Conservation (phyloP, 2,888 invertebrate species). For the Drosophila subquinaria region DNA sequence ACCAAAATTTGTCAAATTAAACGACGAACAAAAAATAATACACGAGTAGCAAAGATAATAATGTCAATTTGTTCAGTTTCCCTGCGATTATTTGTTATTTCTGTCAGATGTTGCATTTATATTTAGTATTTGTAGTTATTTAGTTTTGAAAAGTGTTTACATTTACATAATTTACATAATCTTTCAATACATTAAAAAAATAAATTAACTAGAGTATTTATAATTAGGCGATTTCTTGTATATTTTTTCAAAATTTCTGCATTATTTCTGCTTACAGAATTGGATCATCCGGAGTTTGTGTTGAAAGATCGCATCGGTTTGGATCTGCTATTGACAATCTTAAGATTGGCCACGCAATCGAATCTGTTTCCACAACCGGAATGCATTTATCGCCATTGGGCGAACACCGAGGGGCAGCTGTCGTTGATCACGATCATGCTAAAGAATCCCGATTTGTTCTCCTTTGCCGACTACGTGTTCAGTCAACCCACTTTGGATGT, state of each 20-base stretch:
- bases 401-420: conserved; percentile 96
- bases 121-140: background rate
- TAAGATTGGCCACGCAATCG: conserved; percentile 92
- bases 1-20: too few relatives aligned
- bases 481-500: conserved; percentile 94
- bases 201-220: conserved; percentile 3
- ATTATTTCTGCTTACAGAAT: conserved; percentile 57
- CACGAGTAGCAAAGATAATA: background rate
- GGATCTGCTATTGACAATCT: conserved; percentile 92
- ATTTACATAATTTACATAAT: conserved; percentile 3
- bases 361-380: conserved; percentile 94
- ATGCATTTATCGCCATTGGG: conserved; percentile 96
- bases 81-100: background rate
- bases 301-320: conserved; percentile 95
- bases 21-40: too few relatives aligned
- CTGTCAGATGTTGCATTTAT: background rate
- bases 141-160: background rate
- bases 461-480: conserved; percentile 96
- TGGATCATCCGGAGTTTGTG: conserved; percentile 96
- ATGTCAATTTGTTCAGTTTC: conserved; percentile 1
- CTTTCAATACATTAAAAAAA: background rate
- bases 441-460: conserved; percentile 96
- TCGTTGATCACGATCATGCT: conserved; percentile 94
- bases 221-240: background rate
- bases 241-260: conserved; percentile 5